Evolutionary conservation across 2,888 invertebrate genomes (phyloP), one percentile per base, ranked within the genome.

Genomic region (Stegophylla sp.): DNA sequence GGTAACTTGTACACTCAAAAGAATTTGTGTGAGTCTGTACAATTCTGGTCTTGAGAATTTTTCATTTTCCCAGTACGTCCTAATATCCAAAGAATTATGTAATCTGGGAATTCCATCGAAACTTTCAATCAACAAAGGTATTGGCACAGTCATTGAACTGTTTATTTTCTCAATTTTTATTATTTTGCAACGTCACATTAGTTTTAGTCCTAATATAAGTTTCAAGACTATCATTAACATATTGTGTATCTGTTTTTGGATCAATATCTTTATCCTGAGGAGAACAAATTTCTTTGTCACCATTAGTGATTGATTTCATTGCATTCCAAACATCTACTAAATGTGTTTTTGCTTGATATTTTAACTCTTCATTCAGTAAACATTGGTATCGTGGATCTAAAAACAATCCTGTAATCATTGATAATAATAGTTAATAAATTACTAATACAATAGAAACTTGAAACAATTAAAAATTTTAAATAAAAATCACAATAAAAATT

Each of bases 391-490:
- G 1, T 26, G 61, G 61, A 28, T 61, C 61, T 9, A 61, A 61
- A n/a, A n/a, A n/a, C n/a, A n/a, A n/a, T n/a, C n/a, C n/a, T n/a
- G n/a, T n/a, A n/a, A n/a, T n/a, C n/a, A n/a, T n/a, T n/a, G n/a
- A n/a, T n/a, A n/a, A n/a, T n/a, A n/a, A n/a, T n/a, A n/a, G n/a
- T n/a, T n/a, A n/a, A n/a, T n/a, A n/a, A n/a, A n/a, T n/a, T n/a
- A n/a, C n/a, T n/a, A n/a, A n/a, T n/a, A n/a, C n/a, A n/a, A 61
- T 61, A 61, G 15, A 61, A 28, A 61, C 61, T 28, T 61, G 17
- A 28, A 61, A 61, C 26, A 61, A 15, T 61, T 26, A 9, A 61
- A 61, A 61, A 1, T 15, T 61, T 34, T 9, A 61, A 61, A 61
- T n/a, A n/a, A n/a, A n/a, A n/a, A n/a, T n/a, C n/a, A 61, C 28